Evolutionary conservation across 1,140 invertebrate species (phyloP).

Genomic region (Drosophila gunungcola): DNA sequence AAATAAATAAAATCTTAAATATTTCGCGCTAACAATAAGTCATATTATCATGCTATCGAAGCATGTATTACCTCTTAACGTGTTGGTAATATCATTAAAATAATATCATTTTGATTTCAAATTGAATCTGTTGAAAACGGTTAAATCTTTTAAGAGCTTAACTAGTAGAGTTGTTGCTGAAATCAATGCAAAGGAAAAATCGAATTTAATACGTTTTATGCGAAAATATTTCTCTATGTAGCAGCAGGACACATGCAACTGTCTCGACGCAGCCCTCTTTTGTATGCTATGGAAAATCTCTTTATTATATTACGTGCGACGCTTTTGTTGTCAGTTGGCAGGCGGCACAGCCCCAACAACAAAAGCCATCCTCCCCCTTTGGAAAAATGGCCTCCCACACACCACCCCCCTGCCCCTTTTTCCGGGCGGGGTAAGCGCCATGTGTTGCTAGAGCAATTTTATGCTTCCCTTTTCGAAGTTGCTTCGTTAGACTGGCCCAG

Average conservation of each 20-base stretch:
- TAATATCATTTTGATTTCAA: no score
- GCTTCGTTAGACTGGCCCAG: constrained; percentile 60
- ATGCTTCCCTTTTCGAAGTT: constrained; percentile 68
- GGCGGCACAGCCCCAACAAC: constrained; percentile 41
- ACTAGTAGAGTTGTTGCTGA: background rate
- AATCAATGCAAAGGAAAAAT: background rate
- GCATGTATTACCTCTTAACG: no score
- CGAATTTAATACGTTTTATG: background rate
- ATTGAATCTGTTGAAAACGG: no score
- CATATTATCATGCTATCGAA: no score
- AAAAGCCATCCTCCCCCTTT: constrained; percentile 30
- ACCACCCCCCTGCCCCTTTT: background rate
- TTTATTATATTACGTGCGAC: constrained; percentile 79
- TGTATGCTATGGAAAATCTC: constrained; percentile 80
- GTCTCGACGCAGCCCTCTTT: constrained; percentile 52
- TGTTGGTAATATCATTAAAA: no score
- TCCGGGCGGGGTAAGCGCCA: constrained; percentile 37
- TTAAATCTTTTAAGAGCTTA: no score
- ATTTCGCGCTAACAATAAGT: no score
- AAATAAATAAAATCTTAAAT: no score
- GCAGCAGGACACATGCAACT: constrained; percentile 49
- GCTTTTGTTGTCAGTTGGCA: constrained; percentile 73
- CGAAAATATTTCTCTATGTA: constrained; percentile 13
- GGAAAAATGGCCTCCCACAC: constrained; percentile 20
- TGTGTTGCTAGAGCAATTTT: constrained; percentile 78